These are phyloP conservation scores for Acanthosepion lycidas DNA, from an alignment of 2,888 invertebrate species.

Conservation along the genomic window DNA sequence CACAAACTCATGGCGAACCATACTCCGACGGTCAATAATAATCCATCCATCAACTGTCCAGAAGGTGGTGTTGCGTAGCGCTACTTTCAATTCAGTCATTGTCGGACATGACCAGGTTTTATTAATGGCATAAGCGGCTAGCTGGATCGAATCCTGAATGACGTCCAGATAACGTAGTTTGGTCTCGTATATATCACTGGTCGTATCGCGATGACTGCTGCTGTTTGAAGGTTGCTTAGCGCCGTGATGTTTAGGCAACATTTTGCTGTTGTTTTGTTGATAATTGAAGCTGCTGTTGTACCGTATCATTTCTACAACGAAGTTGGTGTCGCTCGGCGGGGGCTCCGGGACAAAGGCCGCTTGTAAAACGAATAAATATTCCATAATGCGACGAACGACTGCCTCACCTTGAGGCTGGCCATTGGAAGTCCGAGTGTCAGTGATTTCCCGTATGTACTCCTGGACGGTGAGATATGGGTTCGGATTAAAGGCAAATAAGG, in stretches of 20 bases:
- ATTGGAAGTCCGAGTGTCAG: slow-evolving; percentile 34
- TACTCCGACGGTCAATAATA: neutral
- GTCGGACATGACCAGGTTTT: neutral
- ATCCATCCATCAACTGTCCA: slow-evolving; percentile 2
- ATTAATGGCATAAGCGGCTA: neutral
- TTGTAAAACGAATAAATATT: slow-evolving; percentile 41
- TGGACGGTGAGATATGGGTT: neutral
- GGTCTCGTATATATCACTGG: neutral
- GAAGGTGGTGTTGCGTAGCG: neutral
- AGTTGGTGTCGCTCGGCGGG: neutral
- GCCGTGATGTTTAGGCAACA: neutral
- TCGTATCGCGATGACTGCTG: neutral
- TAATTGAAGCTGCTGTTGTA: neutral
- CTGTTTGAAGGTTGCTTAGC: neutral
- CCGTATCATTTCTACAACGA: neutral
- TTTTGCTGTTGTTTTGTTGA: neutral
- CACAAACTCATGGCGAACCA: slow-evolving; percentile 37
- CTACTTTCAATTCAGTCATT: neutral
- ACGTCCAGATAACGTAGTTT: neutral
- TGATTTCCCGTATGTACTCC: neutral
- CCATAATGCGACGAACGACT: neutral
- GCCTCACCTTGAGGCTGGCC: neutral
- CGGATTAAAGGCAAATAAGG: slow-evolving; percentile 24
- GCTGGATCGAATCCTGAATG: slow-evolving; percentile 21
- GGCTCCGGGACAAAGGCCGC: slow-evolving; percentile 2